A percentile compares a stretch with the other conserved stretches of the same genome.
Evolutionary conservation across 2,888 invertebrate species (phyloP).

Genomic region (Sylvicola fuscatus): DNA sequence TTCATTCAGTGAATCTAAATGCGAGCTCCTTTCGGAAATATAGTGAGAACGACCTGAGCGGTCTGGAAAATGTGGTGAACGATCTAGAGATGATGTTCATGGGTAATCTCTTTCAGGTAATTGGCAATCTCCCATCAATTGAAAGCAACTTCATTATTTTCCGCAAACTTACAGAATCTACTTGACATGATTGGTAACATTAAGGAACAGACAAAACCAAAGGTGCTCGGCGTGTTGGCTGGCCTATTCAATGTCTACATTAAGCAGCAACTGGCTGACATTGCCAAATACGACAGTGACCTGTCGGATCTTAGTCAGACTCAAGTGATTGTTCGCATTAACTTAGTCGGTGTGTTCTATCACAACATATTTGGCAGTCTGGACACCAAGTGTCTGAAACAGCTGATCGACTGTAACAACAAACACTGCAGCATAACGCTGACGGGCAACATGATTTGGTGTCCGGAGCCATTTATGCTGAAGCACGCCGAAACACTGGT

Average conservation of each 20-base stretch:
- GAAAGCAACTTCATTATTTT: no score
- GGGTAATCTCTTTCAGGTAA: conserved; percentile 50
- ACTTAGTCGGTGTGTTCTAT: conserved; percentile 43
- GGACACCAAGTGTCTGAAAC: conserved; percentile 56
- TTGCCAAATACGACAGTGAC: conserved; percentile 38
- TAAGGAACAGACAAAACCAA: conserved; percentile 13
- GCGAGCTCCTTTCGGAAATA: conserved; percentile 36
- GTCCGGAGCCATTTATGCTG: conserved; percentile 61
- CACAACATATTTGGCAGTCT: conserved; percentile 51
- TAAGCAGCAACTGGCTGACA: conserved; percentile 12
- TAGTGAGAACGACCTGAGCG: conserved; percentile 32
- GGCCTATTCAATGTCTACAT: conserved; percentile 16
- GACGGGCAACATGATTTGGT: conserved; percentile 64
- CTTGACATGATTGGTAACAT: conserved; percentile 13
- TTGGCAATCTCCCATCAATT: not conserved
- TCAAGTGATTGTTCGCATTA: conserved; percentile 38
- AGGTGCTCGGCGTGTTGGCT: conserved; percentile 12
- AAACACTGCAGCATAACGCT: conserved; percentile 65
- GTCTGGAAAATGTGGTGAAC: conserved; percentile 47
- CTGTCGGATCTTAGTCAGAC: conserved; percentile 41
- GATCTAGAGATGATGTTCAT: conserved; percentile 24
- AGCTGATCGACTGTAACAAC: conserved; percentile 51
- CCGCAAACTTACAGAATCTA: conserved; percentile 14
- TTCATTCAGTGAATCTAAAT: conserved; percentile 45
- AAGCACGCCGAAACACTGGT: conserved; percentile 36